Evolutionary conservation across 2,113 vertebrate species (phyloP), one percentile per base, ranked within the genome.

Genomic region (Malaclemys terrapin): DNA sequence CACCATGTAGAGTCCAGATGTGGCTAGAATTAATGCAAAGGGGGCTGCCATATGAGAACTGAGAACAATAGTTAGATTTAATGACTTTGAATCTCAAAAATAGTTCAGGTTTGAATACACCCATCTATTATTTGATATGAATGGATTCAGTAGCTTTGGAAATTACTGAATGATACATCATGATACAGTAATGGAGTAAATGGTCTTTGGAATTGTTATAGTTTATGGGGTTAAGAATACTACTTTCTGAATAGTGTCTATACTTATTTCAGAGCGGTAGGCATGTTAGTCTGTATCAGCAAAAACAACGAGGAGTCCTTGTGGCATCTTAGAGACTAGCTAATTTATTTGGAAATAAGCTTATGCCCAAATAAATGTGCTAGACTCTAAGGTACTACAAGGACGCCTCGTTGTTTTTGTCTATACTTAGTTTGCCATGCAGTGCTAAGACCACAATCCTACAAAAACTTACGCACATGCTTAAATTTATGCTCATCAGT

Each of bases 21-120:
- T 83, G 78, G 6, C 10, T 52, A 35, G 20, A 42, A 80, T 49
- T 72, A 5, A 42, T 57, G 52, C 25, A 56, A 5, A 10, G 1
- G 3, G 45, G 47, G 62, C 84, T 53, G 56, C 6, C 62, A 11
- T 1, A 19, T 0, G 20, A 79, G 24, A 62, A 38, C 54, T 90
- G 0, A 42, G 72, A 79, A n/a, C 22, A 50, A 38, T 2, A 50
- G 27, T 2, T 19, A 59, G 59, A 42, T 50, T 35, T 35, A 49
- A 50, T 29, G 19, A 50, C 14, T 31, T 17, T 19, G 27, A 78
- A 8, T 14, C 14, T 80, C 27, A 31, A 17, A 14, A 29, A 10
- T 35, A 35, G 62, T 0, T 52, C n/a, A 80, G 76, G 42, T 42
- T 45, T 25, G 42, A 19, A 29, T 12, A 2, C 14, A 2, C 69